Base-by-base conservation (phyloP, 2,888 invertebrate species). In the Tipula vernalis region DNA sequence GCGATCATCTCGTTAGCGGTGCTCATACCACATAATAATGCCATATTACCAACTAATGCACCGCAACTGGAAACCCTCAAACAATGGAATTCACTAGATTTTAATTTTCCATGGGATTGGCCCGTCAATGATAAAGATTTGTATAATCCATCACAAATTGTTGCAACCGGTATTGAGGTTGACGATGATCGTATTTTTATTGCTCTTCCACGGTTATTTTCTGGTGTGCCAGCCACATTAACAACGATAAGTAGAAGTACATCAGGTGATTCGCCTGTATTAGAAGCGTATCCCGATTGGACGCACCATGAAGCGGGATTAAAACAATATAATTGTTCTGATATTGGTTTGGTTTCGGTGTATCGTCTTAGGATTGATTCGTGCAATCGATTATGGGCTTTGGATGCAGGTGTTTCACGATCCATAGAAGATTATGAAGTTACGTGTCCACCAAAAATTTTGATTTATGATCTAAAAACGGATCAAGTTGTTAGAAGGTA, bases 321-420 rank as follows among this genome's bases (percentile, higher is more conserved):
- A 28, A 94, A 94, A 0, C 93, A 94, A 88, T 94, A 94, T 90
- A 96, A 95, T 91, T 97, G 97, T 90, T 94, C 95, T 18, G 95
- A 95, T 2, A 91, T 97, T 71, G 94, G 95, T 0, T 90, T 97
- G 41, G 94, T 96, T 87, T 96, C 96, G 0, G 96, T 96, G 83
- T 97, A 97, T 92, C 93, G 97, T 36, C 91, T 95, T 86, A 93
- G 95, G 18, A 92, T 94, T 44, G 97, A 97, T 90, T 94, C 95
- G n/a, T 97, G 97, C 91, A 95, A 96, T 91, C 93, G 97, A 18
- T 92, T 97, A 3, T 97, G 97, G 97, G 95, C 95, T 0, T 91
- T 97, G 87, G 97, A 97, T 91, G 94, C 96, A 2, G 97, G 89
- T 88, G 92, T 89, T 91, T 94, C 89, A 0, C 90, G 92, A 2